A percentile compares a stretch with the other conserved stretches of the same genome.
Evolutionary conservation across 1,140 invertebrate species (phyloP).

Genomic region (Linepithema humile): DNA sequence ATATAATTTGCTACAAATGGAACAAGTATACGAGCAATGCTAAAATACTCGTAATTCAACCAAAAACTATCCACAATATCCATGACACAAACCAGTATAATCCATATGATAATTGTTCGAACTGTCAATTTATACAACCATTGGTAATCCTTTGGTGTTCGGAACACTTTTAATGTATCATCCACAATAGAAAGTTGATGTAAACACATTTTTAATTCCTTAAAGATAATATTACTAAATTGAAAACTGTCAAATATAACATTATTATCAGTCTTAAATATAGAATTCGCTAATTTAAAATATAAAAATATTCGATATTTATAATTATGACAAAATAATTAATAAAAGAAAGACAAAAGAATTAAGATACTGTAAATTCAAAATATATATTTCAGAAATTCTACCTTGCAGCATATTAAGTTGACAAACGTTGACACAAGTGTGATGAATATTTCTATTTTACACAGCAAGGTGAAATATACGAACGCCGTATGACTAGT

Average conservation of each 20-base stretch:
- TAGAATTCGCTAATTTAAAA: too few relatives aligned
- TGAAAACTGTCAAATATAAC: too few relatives aligned
- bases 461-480: too few relatives aligned
- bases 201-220: conserved; percentile 19
- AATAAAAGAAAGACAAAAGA: background rate
- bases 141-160: too few relatives aligned
- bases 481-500: too few relatives aligned
- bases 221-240: background rate
- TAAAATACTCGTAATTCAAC: background rate
- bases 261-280: too few relatives aligned
- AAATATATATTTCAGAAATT: background rate
- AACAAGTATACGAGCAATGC: background rate
- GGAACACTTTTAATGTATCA: too few relatives aligned
- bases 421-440: too few relatives aligned
- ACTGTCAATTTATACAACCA: conserved; percentile 15
- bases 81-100: background rate
- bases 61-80: background rate
- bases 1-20: background rate
- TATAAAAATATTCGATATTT: too few relatives aligned
- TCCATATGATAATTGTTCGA: background rate
- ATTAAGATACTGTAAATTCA: background rate
- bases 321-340: too few relatives aligned
- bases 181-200: too few relatives aligned
- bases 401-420: conserved; percentile 1
- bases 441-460: too few relatives aligned